Conservation (phyloP, 92 coral and sea anemone species). For the Desmophyllum pertusum region DNA sequence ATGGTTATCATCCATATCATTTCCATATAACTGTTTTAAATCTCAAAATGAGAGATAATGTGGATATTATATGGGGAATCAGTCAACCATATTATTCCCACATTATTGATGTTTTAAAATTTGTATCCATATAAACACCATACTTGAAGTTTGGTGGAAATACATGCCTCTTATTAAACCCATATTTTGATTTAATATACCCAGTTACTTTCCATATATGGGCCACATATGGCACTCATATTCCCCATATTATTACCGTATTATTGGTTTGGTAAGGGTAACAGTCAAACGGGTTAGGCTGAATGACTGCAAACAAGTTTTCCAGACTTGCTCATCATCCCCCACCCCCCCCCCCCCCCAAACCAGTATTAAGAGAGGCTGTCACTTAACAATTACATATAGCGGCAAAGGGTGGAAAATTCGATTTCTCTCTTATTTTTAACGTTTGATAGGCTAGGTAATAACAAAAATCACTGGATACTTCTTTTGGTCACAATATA, state of each 20-base stretch:
- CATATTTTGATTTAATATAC: slow-evolving; percentile 26
- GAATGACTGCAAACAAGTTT: slow-evolving; percentile 51
- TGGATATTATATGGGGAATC: slow-evolving; percentile 18
- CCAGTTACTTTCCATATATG: slow-evolving; percentile 30
- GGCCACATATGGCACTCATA: slow-evolving; percentile 29
- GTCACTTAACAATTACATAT: too few relatives aligned
- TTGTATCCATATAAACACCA: slow-evolving; percentile 24
- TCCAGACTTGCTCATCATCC: slow-evolving; percentile 67
- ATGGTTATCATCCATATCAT: slow-evolving; percentile 22
- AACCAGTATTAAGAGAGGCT: too few relatives aligned
- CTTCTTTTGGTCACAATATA: too few relatives aligned
- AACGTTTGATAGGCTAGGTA: too few relatives aligned
- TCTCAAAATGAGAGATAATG: slow-evolving; percentile 14
- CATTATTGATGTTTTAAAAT: slow-evolving; percentile 10
- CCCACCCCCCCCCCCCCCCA: too few relatives aligned
- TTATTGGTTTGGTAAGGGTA: slow-evolving; percentile 26
- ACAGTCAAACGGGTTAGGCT: slow-evolving; percentile 45
- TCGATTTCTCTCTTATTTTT: too few relatives aligned
- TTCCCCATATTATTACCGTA: slow-evolving; percentile 26
- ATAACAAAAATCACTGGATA: too few relatives aligned
- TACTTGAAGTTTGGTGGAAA: background rate
- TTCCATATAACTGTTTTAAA: background rate
- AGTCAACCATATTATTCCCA: slow-evolving; percentile 9
- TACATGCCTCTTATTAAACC: background rate
- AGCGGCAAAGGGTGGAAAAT: too few relatives aligned